Base-by-base conservation (phyloP, 2,888 invertebrate species). In the Nymphalis c-album region DNA sequence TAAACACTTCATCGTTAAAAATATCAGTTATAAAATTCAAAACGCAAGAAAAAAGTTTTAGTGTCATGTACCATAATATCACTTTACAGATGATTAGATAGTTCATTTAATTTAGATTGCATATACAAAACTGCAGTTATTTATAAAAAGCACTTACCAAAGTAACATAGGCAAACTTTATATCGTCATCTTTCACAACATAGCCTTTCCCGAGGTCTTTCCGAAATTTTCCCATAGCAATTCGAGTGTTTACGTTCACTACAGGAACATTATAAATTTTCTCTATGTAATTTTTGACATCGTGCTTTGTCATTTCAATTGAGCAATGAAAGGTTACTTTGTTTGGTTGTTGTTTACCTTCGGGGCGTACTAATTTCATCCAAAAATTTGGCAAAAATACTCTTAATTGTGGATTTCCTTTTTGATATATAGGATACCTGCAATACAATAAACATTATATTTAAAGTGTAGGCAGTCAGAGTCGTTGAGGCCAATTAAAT, bases 341-440 rank as follows among this genome's bases (percentile, higher is more conserved):
- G 91, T 99, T 97, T 59, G 94, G 93, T 4, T 97, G 97, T 75
- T 95, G 94, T 46, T 93, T 93, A 22, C 92, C 87, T 20, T 85
- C 74, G 1, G 97, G 95, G 64, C 95, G 93, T 0, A 99, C 94
- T 20, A 99, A 80, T 90, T 98, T 99, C 95, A 99, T 95, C 98
- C 98, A 99, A 89, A 99, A 99, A 85, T 99, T 98, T 0, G 99
- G 99, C 46, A 99, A 90, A 86, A 98, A 98, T 13, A 99, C 94
- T 68, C 99, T 93, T 46, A 97, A 89, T 82, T 99, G 99, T n/a
- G 99, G 99, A 85, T 97, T 97, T 17, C 99, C 99, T 84, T 94
- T 95, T 86, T 96, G 96, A 87, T 97, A 98, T 47, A 98, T 80
- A 1, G 98, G 98, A 91, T 98, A 98, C 95, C 97, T 96, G 47